Conservation (phyloP, 2,113 vertebrate genomes). For the Taxidea taxus region DNA sequence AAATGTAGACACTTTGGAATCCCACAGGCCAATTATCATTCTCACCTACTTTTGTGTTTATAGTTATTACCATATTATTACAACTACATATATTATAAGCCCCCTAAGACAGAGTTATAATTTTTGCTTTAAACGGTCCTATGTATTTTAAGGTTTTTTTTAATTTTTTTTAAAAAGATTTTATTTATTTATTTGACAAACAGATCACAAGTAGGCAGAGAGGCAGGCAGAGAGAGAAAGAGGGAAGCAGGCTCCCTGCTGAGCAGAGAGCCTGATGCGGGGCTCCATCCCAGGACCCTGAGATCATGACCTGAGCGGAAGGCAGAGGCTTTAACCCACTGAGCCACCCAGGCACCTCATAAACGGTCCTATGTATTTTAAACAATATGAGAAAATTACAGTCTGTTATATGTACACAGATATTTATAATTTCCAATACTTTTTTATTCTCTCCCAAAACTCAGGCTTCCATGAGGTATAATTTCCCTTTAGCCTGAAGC, state of each 20-base stretch:
- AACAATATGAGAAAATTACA: neutral
- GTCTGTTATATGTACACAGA: neutral
- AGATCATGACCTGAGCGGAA: too few relatives aligned
- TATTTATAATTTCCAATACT: neutral
- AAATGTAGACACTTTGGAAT: neutral
- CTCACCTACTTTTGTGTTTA: neutral
- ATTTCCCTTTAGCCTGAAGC: neutral
- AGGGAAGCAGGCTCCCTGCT: too few relatives aligned
- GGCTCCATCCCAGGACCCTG: too few relatives aligned
- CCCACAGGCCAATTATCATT: neutral
- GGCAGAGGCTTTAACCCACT: too few relatives aligned
- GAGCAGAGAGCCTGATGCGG: too few relatives aligned
- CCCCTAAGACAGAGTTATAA: neutral
- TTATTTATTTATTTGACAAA: too few relatives aligned
- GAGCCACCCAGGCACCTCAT: too few relatives aligned
- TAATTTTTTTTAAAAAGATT: too few relatives aligned
- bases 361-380: neutral
- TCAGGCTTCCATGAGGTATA: neutral
- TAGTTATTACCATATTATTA: neutral
- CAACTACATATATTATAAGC: neutral
- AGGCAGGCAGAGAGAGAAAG: too few relatives aligned
- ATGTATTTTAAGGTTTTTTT: slow-evolving; percentile 8
- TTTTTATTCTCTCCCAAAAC: neutral
- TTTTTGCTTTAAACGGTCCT: neutral
- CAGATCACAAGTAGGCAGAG: too few relatives aligned